Percentiles rank a stretch among this genome's conserved stretches.
phyloP scores from a whole-genome alignment of 2,888 invertebrate species.

The Trachelus troglodyta region DNA sequence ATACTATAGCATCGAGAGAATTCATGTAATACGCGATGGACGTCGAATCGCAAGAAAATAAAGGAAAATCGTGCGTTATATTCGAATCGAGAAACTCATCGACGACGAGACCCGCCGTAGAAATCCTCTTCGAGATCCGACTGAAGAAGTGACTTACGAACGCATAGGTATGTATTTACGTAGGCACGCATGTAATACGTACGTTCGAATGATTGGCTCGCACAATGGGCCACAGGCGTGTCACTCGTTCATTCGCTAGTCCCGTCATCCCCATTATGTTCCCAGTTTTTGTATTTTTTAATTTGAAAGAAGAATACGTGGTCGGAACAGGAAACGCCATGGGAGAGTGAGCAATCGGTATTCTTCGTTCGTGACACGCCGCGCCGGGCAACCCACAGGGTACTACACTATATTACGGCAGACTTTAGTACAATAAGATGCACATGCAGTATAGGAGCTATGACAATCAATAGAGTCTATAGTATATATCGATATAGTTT shows the following conservation, averaged over 20 bases:
- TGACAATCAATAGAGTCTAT: not conserved
- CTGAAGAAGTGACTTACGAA: not conserved
- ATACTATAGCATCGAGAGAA: too few species aligned
- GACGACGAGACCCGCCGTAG: not conserved
- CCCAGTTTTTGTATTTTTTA: conserved; percentile 24
- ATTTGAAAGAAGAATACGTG: conserved; percentile 46
- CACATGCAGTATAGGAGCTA: not conserved
- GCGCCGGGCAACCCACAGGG: not conserved
- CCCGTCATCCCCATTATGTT: conserved; percentile 23
- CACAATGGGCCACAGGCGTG: conserved; percentile 48
- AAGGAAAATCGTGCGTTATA: not conserved
- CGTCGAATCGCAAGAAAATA: too few species aligned
- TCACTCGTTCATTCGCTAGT: conserved; percentile 40
- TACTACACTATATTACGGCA: not conserved
- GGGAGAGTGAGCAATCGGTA: conserved; percentile 57
- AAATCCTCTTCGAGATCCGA: not conserved
- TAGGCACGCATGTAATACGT: not conserved
- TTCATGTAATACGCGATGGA: too few species aligned
- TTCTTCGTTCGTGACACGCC: conserved; percentile 37
- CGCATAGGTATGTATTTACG: not conserved
- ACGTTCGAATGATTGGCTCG: conserved; percentile 9
- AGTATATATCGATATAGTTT: not conserved
- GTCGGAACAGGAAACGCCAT: conserved; percentile 57
- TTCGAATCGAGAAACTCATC: not conserved
- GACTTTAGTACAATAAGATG: not conserved